Base-by-base conservation (phyloP, 2,113 vertebrate genomes). In the Meleagris gallopavo region DNA sequence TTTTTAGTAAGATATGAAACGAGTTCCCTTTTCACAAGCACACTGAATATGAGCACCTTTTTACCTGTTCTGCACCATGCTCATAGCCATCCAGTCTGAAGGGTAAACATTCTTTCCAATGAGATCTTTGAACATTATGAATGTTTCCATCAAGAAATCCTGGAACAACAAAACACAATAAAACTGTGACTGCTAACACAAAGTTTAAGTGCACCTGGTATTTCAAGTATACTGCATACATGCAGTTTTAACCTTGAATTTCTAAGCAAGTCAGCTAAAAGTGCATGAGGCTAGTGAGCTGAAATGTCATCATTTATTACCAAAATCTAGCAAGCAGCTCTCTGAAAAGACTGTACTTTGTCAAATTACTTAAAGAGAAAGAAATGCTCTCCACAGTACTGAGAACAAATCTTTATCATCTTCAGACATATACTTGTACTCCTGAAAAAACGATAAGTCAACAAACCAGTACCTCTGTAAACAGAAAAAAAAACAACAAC, bases 111-210 rank as follows among this genome's bases (percentile, higher is more conserved):
- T 99, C 94, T 99, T 99, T 83, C 99, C 98, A 66, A 99, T 99
- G 75, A 99, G 98, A 81, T 99, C 99, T 94, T 98, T 99, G 96
- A 99, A 99, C 97, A 99, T 98, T 38, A 99, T 98, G 97, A 99
- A 99, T 0, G 99, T 99, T 96, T 99, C 99, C 99, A 99, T 99
- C 96, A 99, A 71, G 97, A 99, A 99, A 97, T 99, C 99, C 99
- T 99, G 89, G 29, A 89, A 97, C 21, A 55, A 89, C 52, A 87
- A 93, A 82, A 71, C 6, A 41, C 29, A 72, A 10, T 43, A 90
- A 55, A 48, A 14, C 25, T 45, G 43, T 93, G 48, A 93, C 57
- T 43, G 22, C 22, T 2, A 57, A 40, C 45, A 6, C 7, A 13
- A 78, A 14, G 20, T 22, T 64, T 14, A 50, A 34, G 6, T 1